phyloP scores from a whole-genome alignment of 2,113 vertebrate genomes.

The Sprattus sprattus region DNA sequence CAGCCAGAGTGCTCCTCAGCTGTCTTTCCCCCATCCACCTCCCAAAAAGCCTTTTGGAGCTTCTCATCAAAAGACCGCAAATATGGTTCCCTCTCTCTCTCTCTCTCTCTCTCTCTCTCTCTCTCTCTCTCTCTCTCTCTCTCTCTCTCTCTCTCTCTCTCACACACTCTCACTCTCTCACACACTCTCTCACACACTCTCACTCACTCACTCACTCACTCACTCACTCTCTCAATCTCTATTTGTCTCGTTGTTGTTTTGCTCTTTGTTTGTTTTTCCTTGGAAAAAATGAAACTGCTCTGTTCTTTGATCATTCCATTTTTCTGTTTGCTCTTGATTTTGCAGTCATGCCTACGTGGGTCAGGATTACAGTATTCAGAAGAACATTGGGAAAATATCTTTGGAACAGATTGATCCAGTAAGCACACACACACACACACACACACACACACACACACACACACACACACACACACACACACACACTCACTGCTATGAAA shows the following conservation, averaged over 20 bases:
- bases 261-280: not conserved
- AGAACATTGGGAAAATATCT: constrained; percentile 87
- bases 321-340: constrained; percentile 43
- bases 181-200: too few relatives aligned
- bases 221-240: too few relatives aligned
- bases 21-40: not conserved
- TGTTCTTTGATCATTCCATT: not conserved
- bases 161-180: too few relatives aligned
- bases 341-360: constrained; percentile 90
- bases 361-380: constrained; percentile 90
- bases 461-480: not conserved
- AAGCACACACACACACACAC: constrained; percentile 58
- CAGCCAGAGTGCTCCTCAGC: not conserved
- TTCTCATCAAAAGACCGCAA: not conserved
- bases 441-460: not conserved
- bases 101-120: too few relatives aligned
- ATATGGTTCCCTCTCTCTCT: not conserved
- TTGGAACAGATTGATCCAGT: constrained; percentile 93
- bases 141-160: too few relatives aligned
- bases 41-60: not conserved
- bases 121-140: too few relatives aligned
- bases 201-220: too few relatives aligned
- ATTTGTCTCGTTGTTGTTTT: not conserved
- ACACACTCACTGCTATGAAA: not conserved
- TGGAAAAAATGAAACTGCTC: not conserved